phyloP scores from a whole-genome alignment of 2,797 vertebrate species.

The Gobio occitaniae region DNA sequence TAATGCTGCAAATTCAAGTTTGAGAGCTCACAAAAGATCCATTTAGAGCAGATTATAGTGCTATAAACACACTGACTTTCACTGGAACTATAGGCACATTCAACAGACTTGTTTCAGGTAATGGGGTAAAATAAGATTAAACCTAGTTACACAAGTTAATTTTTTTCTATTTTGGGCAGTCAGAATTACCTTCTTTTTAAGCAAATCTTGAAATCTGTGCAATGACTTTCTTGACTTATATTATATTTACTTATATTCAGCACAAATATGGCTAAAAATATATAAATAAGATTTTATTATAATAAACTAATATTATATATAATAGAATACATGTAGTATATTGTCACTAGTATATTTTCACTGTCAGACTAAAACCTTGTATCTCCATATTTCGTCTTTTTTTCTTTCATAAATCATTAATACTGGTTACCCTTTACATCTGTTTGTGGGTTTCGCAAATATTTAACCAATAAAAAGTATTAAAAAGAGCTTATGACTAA shows the following conservation, averaged over 20 bases:
- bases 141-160: background rate
- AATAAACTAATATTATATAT: background rate
- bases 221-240: background rate
- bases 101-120: background rate
- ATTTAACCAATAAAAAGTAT: background rate
- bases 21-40: conserved; percentile 3
- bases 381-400: background rate
- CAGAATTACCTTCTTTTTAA: background rate
- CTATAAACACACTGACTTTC: background rate
- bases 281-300: background rate
- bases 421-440: background rate
- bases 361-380: background rate
- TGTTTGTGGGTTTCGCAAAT: background rate
- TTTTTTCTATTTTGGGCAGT: background rate
- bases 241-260: background rate
- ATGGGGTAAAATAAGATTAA: background rate
- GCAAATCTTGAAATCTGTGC: background rate
- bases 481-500: background rate
- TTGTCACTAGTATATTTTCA: background rate
- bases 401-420: background rate
- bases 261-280: background rate
- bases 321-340: background rate
- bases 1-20: background rate
- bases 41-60: conserved; percentile 29
- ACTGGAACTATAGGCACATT: background rate